Base-by-base conservation (phyloP, 1,140 invertebrate species). In the Drosophila grimshawi region DNA sequence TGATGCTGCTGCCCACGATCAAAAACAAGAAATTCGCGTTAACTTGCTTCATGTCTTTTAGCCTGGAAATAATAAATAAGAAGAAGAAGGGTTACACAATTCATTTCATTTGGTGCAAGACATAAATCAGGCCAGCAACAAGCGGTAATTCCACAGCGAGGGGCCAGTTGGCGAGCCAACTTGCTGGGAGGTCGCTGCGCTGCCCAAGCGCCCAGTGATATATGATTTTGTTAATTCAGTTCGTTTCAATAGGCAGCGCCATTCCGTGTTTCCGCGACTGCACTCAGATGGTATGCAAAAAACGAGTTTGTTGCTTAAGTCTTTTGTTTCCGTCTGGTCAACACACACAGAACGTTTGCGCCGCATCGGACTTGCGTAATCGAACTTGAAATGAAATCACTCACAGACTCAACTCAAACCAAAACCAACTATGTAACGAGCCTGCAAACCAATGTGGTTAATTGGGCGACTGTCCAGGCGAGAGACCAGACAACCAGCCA, bases 81-180 rank as follows among this genome's bases (percentile, higher is more conserved):
- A 43, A 43, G 5, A 41, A 43, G n/a, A 43, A 43, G 80, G 86
- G 86, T 89, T 89, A 89, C 85, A 89, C 85, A 89, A 89, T 89
- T 89, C 85, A 89, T 89, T 89, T 89, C 80, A 89, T 89, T 85
- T 89, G 85, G 81, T 83, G 85, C 85, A 86, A 88, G 72, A 79
- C 85, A 89, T 89, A 89, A 89, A 89, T 89, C 85, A 89, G 79
- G 81, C 53, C 81, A 81, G 66, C 85, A 89, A 89, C 85, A 83
- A 89, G 85, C 85, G 39, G 52, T 55, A 64, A 63, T 56, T 57
- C 78, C 55, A 52, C 48, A 53, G 39, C 51, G 19, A 66, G 53
- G 51, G 43, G 53, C 33, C 41, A 30, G 49, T 45, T 51, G 32
- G 49, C 62, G 76, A 66, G 53, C 65, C 72, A 73, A 45, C 71